Percentiles rank a stretch among this genome's conserved stretches.
These are phyloP conservation scores for Neuroscelio doddi DNA, from an alignment of 2,888 invertebrate species.

Conservation along the genomic window DNA sequence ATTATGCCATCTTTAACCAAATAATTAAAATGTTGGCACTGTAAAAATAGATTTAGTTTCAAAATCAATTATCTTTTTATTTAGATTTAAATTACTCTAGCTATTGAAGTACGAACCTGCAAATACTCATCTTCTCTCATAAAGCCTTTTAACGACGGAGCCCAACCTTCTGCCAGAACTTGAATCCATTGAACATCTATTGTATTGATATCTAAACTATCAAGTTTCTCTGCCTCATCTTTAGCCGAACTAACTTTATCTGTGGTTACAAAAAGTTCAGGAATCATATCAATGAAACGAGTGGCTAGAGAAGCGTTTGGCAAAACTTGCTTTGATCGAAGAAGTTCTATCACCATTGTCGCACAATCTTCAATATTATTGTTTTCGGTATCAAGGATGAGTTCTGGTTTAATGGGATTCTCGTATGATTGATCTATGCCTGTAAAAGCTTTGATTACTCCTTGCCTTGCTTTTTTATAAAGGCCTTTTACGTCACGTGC, in stretches of 20 bases:
- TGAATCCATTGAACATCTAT: constrained; percentile 96
- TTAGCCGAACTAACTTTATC: constrained; percentile 77
- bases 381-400: constrained; percentile 88
- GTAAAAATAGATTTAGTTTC: constrained; percentile 71
- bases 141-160: constrained; percentile 93
- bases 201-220: constrained; percentile 80
- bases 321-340: constrained; percentile 81
- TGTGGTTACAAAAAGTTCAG: constrained; percentile 84
- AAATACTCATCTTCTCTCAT: constrained; percentile 96
- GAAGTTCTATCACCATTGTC: constrained; percentile 86
- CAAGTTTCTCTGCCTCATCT: constrained; percentile 81
- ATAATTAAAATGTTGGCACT: constrained; percentile 92
- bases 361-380: constrained; percentile 87
- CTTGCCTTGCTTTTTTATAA: constrained; percentile 96
- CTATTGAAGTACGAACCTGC: constrained; percentile 75
- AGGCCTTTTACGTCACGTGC: constrained; percentile 95
- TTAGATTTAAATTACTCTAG: background rate
- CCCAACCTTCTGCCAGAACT: constrained; percentile 97
- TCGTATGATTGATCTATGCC: constrained; percentile 96
- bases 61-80: background rate
- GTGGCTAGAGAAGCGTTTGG: constrained; percentile 55
- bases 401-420: constrained; percentile 86
- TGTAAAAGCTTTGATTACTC: constrained; percentile 87
- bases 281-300: constrained; percentile 16
- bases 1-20: constrained; percentile 80